Percentiles rank a stretch among this genome's conserved stretches.
phyloP scores from a whole-genome alignment of 2,888 invertebrate genomes.

The Cyclophora albipunctata region DNA sequence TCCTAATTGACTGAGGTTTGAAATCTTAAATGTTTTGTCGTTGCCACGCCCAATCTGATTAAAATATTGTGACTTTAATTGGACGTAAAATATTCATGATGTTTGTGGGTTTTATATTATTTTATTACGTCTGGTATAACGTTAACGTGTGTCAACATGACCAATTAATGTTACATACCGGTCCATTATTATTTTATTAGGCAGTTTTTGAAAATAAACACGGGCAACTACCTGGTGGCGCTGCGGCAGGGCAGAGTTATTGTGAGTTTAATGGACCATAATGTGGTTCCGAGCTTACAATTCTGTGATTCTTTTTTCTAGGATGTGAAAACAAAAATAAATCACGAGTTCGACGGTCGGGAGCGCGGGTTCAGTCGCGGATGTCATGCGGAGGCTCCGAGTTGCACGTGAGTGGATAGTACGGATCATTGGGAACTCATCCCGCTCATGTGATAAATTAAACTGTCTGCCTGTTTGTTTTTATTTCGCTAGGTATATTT shows the following conservation, averaged over 20 bases:
- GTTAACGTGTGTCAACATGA: background rate
- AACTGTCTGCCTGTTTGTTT: no score
- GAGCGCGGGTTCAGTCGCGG: slow-evolving; percentile 6
- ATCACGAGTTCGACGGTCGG: slow-evolving; percentile 40
- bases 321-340: slow-evolving; percentile 49
- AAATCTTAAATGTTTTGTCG: background rate
- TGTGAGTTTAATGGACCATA: slow-evolving; percentile 48
- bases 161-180: background rate
- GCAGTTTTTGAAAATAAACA: slow-evolving; percentile 32
- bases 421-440: no score
- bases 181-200: slow-evolving; percentile 11
- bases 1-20: background rate
- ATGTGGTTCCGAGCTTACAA: slow-evolving; percentile 48
- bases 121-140: background rate
- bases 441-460: no score
- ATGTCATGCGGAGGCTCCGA: slow-evolving; percentile 4
- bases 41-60: background rate
- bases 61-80: background rate
- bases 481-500: no score
- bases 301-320: slow-evolving; percentile 38
- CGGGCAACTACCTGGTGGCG: slow-evolving; percentile 14
- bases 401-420: no score
- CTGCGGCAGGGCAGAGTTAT: slow-evolving; percentile 32
- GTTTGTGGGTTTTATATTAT: background rate
- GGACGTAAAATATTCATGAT: background rate